Evolutionary conservation across 2,113 vertebrate genomes (phyloP).

Genomic region (Irena cyanogastra): DNA sequence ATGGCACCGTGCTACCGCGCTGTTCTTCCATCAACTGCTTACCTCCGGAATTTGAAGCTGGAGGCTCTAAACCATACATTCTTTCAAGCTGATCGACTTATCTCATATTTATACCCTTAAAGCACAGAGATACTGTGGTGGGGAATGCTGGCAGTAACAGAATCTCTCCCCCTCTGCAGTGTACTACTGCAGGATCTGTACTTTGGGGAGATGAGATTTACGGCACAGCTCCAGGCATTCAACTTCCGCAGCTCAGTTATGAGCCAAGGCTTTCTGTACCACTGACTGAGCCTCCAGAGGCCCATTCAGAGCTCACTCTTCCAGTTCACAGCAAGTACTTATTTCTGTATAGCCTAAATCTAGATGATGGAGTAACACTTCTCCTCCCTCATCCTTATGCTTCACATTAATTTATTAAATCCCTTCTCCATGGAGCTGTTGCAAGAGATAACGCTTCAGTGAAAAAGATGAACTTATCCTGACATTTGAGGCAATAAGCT

Average conservation of each 20-base stretch:
- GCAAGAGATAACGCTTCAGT: background rate
- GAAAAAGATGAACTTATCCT: background rate
- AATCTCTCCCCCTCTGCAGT: background rate
- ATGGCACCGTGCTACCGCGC: fast-evolving
- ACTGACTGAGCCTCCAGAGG: background rate
- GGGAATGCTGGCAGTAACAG: background rate
- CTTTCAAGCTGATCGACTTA: background rate
- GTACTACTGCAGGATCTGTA: background rate
- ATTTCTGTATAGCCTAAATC: background rate
- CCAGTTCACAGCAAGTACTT: background rate
- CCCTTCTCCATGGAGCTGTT: background rate
- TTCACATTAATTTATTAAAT: background rate
- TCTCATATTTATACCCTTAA: background rate
- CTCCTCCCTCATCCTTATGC: background rate
- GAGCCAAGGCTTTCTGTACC: background rate
- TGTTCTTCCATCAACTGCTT: background rate
- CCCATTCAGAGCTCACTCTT: background rate
- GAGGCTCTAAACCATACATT: background rate
- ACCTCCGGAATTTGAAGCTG: background rate
- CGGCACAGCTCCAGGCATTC: background rate
- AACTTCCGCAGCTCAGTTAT: background rate
- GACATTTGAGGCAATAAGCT: background rate
- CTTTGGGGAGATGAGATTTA: background rate
- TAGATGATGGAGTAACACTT: background rate
- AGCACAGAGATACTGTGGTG: background rate